Base-by-base conservation (phyloP, 2,888 invertebrate species). In the Onchidella celtica region DNA sequence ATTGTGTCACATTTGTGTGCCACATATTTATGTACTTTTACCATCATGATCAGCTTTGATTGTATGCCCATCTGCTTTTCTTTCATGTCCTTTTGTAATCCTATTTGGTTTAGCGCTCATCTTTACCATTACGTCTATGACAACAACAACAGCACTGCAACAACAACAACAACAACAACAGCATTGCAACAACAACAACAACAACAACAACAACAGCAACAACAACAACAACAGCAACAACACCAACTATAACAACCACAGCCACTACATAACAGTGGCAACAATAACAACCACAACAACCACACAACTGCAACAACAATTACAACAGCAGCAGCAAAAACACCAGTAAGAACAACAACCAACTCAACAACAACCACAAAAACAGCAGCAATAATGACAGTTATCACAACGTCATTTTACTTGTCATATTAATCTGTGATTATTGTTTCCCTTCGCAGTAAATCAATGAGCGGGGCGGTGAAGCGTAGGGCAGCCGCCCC, bases 381-480 rank as follows among this genome's bases (percentile, higher is more conserved):
- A 4, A 34, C 14, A n/a, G 4, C n/a, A 34, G 4, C 47, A 47
- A 17, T 17, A 47, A 47, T 47, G 47, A 11, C 47, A 11, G 47
- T 47, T 47, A 47, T 17, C 9, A 47, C 47, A 47, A 47, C 47
- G 17, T 17, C 47, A 47, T 47, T n/a, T n/a, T n/a, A n/a, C n/a
- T n/a, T n/a, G n/a, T n/a, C n/a, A n/a, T n/a, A n/a, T n/a, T n/a
- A n/a, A n/a, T n/a, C n/a, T n/a, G n/a, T n/a, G n/a, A n/a, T n/a
- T n/a, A n/a, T n/a, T n/a, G n/a, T n/a, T n/a, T n/a, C n/a, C n/a
- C n/a, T n/a, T n/a, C n/a, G n/a, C 72, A 79, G 72, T 72, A 27
- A 72, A 63, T n/a, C 40, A 24, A 79, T 79, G 79, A 79, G 72
- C 47, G 61, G 55, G 47, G 61, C 78, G 27, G 61, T 36, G 14